Percentiles rank a stretch among this genome's conserved stretches.
phyloP scores from a whole-genome alignment of 2,888 invertebrate genomes.

The Onthophagus sagittarius region DNA sequence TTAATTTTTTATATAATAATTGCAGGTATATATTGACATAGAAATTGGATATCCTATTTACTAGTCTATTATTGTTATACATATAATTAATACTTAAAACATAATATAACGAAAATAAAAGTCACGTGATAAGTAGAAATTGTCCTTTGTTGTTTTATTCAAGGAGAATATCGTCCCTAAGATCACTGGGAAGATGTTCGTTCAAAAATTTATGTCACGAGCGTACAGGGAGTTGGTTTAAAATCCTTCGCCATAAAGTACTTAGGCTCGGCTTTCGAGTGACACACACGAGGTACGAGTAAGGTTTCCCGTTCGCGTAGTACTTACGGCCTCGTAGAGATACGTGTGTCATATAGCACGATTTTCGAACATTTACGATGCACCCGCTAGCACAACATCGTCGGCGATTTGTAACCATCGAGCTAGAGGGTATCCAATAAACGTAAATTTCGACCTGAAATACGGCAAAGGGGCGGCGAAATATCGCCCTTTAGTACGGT shows the following conservation, averaged over 20 bases:
- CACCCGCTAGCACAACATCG: constrained; percentile 30
- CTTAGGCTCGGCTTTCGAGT: not conserved
- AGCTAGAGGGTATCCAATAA: constrained; percentile 46
- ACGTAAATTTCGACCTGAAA: constrained; percentile 46
- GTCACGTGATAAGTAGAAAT: not conserved
- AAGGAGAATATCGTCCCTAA: not conserved
- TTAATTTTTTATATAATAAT: no score
- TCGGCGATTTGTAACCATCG: constrained; percentile 40
- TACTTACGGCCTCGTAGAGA: not conserved
- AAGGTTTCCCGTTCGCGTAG: not conserved
- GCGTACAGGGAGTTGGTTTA: not conserved
- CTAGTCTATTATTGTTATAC: no score
- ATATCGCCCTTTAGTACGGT: not conserved
- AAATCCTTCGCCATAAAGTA: not conserved
- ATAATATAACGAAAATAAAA: not conserved
- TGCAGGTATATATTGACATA: no score
- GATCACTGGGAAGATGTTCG: not conserved
- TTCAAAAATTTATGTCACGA: not conserved
- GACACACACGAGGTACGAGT: not conserved
- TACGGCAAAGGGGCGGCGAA: constrained; percentile 26
- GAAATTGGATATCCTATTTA: no score
- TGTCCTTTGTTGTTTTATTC: not conserved
- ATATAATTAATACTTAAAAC: no score
- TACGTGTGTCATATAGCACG: constrained; percentile 12
- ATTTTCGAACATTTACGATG: constrained; percentile 35